phyloP scores from a whole-genome alignment of 2,888 invertebrate species.

The Toxonevra muliebris region DNA sequence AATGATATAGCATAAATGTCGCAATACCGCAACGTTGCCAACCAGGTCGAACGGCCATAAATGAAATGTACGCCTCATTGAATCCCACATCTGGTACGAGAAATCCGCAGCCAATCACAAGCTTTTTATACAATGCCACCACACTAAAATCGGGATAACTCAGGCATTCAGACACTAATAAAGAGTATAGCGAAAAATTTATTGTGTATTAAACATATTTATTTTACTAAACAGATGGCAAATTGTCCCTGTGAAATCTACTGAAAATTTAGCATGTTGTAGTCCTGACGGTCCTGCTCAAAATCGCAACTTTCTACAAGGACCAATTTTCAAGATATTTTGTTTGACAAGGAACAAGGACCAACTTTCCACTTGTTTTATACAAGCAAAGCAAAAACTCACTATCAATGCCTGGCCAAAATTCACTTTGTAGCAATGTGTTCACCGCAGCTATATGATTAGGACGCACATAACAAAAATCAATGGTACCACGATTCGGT shows the following conservation, averaged over 20 bases:
- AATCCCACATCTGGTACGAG: conserved; percentile 84
- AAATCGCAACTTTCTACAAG: no score
- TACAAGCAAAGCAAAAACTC: conserved; percentile 61
- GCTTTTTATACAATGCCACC: conserved; percentile 82
- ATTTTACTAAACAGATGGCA: no score
- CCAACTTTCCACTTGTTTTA: not conserved
- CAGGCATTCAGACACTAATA: conserved; percentile 82
- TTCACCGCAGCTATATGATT: conserved; percentile 91
- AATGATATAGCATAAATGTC: conserved; percentile 90
- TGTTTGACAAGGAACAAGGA: no score
- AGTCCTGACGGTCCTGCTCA: no score
- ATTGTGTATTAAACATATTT: not conserved
- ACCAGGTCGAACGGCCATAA: conserved; percentile 86
- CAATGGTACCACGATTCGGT: conserved; percentile 72
- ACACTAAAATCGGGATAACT: conserved; percentile 94
- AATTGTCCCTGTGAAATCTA: no score
- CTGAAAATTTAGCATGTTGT: no score
- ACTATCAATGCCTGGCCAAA: conserved; percentile 95
- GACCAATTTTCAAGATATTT: no score
- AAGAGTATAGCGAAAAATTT: conserved; percentile 1
- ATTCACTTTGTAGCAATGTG: conserved; percentile 80
- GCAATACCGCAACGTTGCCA: conserved; percentile 87
- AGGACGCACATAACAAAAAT: conserved; percentile 87
- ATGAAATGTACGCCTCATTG: conserved; percentile 90
- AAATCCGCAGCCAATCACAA: conserved; percentile 90